phyloP scores from a whole-genome alignment of 2,797 vertebrate genomes.

The Neosalanx taihuensis region DNA sequence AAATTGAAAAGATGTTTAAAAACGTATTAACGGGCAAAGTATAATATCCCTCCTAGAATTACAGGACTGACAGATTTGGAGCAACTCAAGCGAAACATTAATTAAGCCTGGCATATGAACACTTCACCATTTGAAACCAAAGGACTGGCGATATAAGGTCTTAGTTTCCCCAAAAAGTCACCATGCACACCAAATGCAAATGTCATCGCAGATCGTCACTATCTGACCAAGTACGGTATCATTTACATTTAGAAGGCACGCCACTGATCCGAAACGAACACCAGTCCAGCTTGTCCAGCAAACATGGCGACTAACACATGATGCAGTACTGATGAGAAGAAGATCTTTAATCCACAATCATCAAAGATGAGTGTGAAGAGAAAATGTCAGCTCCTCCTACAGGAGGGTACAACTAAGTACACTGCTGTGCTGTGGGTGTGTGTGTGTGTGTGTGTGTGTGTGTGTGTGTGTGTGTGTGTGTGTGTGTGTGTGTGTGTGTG shows the following conservation, averaged over 20 bases:
- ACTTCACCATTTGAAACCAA: slow-evolving; percentile 39
- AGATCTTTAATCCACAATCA: slow-evolving; percentile 57
- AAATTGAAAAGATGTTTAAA: slow-evolving; percentile 66
- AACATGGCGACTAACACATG: slow-evolving; percentile 38
- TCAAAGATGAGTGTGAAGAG: slow-evolving; percentile 60
- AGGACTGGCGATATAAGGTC: slow-evolving; percentile 35
- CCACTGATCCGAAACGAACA: slow-evolving; percentile 19
- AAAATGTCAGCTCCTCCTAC: slow-evolving; percentile 64
- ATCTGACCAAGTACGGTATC: slow-evolving; percentile 21
- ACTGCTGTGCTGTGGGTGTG: slow-evolving; percentile 35
- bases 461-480: no score
- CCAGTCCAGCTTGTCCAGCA: slow-evolving; percentile 31
- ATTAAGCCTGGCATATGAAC: slow-evolving; percentile 65
- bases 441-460: slow-evolving; percentile 21
- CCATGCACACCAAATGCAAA: slow-evolving; percentile 21
- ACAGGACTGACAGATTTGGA: slow-evolving; percentile 72
- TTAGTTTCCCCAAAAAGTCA: slow-evolving; percentile 28
- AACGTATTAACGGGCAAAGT: slow-evolving; percentile 66
- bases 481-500: no score
- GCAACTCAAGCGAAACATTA: slow-evolving; percentile 68
- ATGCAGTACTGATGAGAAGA: slow-evolving; percentile 50
- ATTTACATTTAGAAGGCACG: slow-evolving; percentile 27
- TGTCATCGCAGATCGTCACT: slow-evolving; percentile 33
- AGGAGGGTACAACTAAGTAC: slow-evolving; percentile 50
- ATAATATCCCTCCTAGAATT: slow-evolving; percentile 71